phyloP scores from a whole-genome alignment of 2,888 invertebrate genomes.

The Drosophila dives region DNA sequence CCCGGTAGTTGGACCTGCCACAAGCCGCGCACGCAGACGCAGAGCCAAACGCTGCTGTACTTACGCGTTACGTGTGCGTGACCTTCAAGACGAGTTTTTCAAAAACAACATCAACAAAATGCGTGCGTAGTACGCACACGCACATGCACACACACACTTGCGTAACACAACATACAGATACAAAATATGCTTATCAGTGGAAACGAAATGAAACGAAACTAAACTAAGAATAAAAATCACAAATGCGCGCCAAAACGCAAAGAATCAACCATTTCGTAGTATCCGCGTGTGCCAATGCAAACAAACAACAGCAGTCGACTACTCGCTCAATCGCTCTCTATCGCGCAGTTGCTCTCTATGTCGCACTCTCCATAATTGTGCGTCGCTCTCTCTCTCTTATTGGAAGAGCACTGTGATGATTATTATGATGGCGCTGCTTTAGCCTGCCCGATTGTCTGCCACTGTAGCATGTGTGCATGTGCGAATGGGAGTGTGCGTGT shows the following conservation, averaged over 20 bases:
- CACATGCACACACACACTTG: constrained; percentile 18
- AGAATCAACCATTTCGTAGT: constrained; percentile 35
- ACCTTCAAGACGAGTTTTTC: constrained; percentile 71
- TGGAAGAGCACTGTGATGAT: constrained; percentile 10
- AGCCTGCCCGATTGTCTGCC: constrained; percentile 52
- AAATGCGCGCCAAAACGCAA: constrained; percentile 68
- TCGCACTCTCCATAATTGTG: neutral
- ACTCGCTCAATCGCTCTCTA: neutral
- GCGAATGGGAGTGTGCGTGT: constrained; percentile 7
- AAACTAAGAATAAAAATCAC: constrained; percentile 65
- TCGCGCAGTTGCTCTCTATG: neutral
- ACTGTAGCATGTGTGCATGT: constrained; percentile 8
- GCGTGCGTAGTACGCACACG: constrained; percentile 49
- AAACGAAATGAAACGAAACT: constrained; percentile 42
- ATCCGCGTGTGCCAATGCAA: constrained; percentile 45
- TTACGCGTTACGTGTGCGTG: constrained; percentile 63
- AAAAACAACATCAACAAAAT: constrained; percentile 60
- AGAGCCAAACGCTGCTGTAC: constrained; percentile 60
- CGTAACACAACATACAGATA: constrained; percentile 15
- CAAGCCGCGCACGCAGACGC: constrained; percentile 29
- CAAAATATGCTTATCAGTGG: constrained; percentile 59
- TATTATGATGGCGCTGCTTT: constrained; percentile 8
- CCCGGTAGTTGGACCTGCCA: constrained; percentile 34
- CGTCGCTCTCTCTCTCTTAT: constrained; percentile 16
- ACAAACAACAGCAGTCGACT: constrained; percentile 41